Evolutionary conservation across 2,797 vertebrate genomes (phyloP).

Genomic region (Catostomus latipinnis): DNA sequence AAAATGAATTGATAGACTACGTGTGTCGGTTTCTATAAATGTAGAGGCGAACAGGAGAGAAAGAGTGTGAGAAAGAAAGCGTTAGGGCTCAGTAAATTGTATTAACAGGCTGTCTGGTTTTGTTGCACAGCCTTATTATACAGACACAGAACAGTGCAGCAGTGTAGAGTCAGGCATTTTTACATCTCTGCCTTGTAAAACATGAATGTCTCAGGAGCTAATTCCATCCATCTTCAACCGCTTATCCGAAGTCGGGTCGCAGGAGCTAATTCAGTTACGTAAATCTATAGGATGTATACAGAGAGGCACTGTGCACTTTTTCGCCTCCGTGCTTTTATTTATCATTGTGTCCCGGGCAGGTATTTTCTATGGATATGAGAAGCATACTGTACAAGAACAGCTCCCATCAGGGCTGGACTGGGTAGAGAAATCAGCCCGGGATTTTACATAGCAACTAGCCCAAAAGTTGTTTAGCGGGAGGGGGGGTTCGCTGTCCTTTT

Average conservation of each 20-base stretch:
- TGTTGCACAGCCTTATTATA: background rate
- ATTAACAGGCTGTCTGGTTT: conserved; percentile 5
- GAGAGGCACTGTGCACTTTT: background rate
- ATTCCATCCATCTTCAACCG: too few species aligned
- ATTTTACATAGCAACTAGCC: too few species aligned
- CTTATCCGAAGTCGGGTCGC: too few species aligned
- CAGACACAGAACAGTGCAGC: conserved; percentile 7
- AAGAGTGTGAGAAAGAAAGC: background rate
- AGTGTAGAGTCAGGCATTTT: background rate
- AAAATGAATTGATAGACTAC: conserved; percentile 18
- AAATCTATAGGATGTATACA: conserved; percentile 21
- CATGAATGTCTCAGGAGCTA: background rate
- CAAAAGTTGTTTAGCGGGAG: too few species aligned
- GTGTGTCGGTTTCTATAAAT: background rate
- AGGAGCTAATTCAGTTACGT: background rate
- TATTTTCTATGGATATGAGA: too few species aligned
- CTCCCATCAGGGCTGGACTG: too few species aligned
- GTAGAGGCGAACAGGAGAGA: background rate
- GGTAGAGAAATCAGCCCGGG: too few species aligned
- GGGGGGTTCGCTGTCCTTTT: too few species aligned
- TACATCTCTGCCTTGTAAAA: background rate
- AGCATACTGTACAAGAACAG: too few species aligned
- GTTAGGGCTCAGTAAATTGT: conserved; percentile 2
- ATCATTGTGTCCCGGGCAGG: background rate
- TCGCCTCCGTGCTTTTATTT: background rate